Evolutionary conservation across 1,140 invertebrate genomes (phyloP), one percentile per base, ranked within the genome.

Genomic region (Stegodyphus mimosarum): DNA sequence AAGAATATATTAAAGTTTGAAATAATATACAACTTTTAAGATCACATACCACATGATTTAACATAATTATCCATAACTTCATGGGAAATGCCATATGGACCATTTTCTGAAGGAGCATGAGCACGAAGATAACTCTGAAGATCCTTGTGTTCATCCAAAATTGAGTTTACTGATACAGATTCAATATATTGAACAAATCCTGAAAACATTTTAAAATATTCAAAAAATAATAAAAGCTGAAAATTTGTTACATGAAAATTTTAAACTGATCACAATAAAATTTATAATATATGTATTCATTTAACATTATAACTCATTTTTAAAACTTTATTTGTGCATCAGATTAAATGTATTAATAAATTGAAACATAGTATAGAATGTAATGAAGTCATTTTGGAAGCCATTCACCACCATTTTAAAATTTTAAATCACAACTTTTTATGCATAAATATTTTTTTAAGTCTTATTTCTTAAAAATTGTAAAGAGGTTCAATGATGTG

Each of bases 61-160:
- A 99, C 94, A 90, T 99, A 99, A 13, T 96, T 98, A 90, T 99
- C 98, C 95, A 99, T 98, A 6, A 98, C 95, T 89, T 99, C 97
- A 0, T 96, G 91, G 49, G 94, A 92, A 76, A 99, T 97, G 13
- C 97, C 97, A 90, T 96, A 98, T 0, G 96, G 94, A 0, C 94
- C 95, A 87, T 91, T 94, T 89, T 97, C 95, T 76, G 94, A 95
- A 7, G 97, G 96, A 90, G 97, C 94, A 91, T 97, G 93, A 88
- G 96, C 96, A 10, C 95, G 92, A 88, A 99, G 96, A 90, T 97
- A 98, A 90, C 95, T 97, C 87, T 96, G 94, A 88, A 98, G 97
- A 69, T 93, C 95, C 70, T 96, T 96, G 90, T 98, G 96, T 1
- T 93, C 93, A 7, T 94, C 93, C 69, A 98, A 90, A 15, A 98